Evolutionary conservation across 2,888 invertebrate species (phyloP), one percentile per base, ranked within the genome.

Genomic region (Eupithecia exiguata): DNA sequence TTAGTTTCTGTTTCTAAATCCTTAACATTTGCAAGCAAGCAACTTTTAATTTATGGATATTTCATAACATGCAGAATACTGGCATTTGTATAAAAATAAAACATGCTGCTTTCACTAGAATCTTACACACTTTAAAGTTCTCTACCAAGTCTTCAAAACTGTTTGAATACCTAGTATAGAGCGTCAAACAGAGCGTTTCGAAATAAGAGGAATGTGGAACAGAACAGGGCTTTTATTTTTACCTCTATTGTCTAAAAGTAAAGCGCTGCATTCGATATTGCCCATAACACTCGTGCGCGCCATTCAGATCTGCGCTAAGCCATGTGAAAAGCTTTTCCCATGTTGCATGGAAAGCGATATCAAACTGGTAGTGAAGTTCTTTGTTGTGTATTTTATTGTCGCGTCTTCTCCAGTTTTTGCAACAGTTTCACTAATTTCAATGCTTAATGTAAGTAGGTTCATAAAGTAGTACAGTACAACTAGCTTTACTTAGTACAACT

Each of bases 311-410:
- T 21, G 21, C 65, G n/a, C 21, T 66, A 21, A 21, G 71, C 85
- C 87, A 82, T 89, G 88, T 82, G 87, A 89, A 89, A 84, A 85
- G 84, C 88, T 89, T 86, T 86, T 86, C 86, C 85, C 83, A 83
- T 88, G 89, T 84, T 86, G 18, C 38, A 43, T 62, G 62, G 62
- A 67, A 43, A 67, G 43, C 38, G 36, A 66, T 69, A 49, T 67
- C 40, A 62, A 62, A 62, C 43, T 62, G 40, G 82, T 71, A 79
- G 75, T 74, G 79, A 81, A 84, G 70, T 70, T 65, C 21, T 21
- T 66, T 66, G 14, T 3, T 6, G 14, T 35, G 9, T 62, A 62
- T 62, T 18, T 62, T 21, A 35, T 18, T 35, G 35, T 62, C 18
- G 7, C 18, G 4, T 62, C 62, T 62, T 35, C 30, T 35, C 30